Conservation (phyloP, 2,113 vertebrate genomes). For the Phocoena phocoena region DNA sequence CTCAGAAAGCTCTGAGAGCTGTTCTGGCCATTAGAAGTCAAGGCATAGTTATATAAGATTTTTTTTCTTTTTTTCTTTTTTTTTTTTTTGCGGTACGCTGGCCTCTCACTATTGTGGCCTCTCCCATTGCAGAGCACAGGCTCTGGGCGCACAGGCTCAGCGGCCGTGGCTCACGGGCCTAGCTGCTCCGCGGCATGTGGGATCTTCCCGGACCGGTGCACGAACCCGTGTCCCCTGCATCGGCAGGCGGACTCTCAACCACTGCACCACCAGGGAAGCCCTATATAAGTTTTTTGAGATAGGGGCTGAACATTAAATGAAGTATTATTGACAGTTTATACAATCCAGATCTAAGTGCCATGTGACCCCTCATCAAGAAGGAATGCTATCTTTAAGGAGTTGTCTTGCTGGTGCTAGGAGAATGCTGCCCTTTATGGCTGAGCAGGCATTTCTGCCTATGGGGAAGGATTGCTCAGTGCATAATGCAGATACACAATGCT, state of each 20-base stretch:
- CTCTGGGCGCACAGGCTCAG: too few species aligned
- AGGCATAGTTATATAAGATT: background rate
- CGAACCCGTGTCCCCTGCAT: too few species aligned
- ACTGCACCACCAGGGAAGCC: too few species aligned
- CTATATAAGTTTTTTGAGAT: background rate
- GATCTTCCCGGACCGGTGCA: too few species aligned
- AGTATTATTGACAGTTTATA: background rate
- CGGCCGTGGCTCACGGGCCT: too few species aligned
- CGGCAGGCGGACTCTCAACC: too few species aligned
- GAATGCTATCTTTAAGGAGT: background rate
- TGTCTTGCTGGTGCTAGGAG: background rate
- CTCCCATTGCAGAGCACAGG: too few species aligned
- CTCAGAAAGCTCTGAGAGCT: background rate
- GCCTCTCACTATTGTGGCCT: too few species aligned
- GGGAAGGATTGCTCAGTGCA: background rate
- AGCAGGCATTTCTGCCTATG: background rate
- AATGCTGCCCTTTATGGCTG: background rate
- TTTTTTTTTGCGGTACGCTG: too few species aligned
- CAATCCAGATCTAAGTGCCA: background rate
- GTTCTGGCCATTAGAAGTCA: background rate
- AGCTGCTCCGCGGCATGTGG: too few species aligned
- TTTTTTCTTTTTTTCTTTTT: background rate
- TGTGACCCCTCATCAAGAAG: background rate
- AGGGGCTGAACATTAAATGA: background rate
- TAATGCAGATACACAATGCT: accelerated